Evolutionary conservation across 2,888 invertebrate species (phyloP).

Genomic region (Thereva nobilitata): DNA sequence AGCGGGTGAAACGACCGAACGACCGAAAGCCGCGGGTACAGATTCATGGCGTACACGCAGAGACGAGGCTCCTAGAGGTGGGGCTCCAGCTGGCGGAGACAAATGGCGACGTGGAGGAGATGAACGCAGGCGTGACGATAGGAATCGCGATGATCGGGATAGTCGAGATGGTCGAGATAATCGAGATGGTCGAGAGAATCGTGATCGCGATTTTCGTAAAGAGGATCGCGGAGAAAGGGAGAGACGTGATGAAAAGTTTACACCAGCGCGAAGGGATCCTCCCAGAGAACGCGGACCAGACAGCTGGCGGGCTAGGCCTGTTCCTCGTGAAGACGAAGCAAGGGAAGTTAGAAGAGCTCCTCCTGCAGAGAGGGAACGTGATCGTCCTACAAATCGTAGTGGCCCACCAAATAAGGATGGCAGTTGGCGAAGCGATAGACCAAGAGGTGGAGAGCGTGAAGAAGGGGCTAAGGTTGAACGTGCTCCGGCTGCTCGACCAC

Average conservation of each 20-base stretch:
- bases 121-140: conserved; percentile 39
- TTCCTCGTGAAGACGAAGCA: conserved; percentile 42
- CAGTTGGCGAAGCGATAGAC: conserved; percentile 54
- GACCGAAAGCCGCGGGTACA: conserved; percentile 42
- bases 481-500: conserved; percentile 56
- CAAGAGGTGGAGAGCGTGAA: conserved; percentile 50
- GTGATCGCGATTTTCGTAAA: background rate
- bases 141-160: conserved; percentile 32
- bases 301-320: conserved; percentile 12
- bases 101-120: conserved; percentile 45
- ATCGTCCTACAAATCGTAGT: conserved; percentile 32
- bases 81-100: conserved; percentile 41
- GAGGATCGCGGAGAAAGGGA: conserved; percentile 38
- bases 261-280: conserved; percentile 48
- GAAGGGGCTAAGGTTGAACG: conserved; percentile 51
- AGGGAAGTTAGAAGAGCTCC: conserved; percentile 35
- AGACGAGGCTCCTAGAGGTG: conserved; percentile 29
- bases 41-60: conserved; percentile 49
- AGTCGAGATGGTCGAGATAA: conserved; percentile 24
- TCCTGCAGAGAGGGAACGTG: conserved; percentile 33
- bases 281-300: conserved; percentile 47
- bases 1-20: conserved; percentile 36
- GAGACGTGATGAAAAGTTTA: conserved; percentile 43
- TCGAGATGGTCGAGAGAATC: conserved; percentile 30
- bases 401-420: conserved; percentile 55